phyloP scores from a whole-genome alignment of 2,888 invertebrate species.

The Hyalella azteca region DNA sequence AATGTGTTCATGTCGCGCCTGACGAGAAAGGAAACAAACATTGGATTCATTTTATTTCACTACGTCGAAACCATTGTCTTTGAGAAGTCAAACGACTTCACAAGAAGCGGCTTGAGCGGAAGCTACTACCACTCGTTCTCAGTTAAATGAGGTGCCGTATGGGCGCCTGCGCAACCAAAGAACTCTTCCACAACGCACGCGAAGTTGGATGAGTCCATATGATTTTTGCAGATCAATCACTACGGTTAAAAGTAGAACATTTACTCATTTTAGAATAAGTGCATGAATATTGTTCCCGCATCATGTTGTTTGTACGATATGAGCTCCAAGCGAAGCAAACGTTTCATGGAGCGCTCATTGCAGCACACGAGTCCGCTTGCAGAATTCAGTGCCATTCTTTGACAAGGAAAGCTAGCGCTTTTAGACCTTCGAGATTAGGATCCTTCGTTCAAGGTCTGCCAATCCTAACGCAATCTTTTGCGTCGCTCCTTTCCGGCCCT shows the following conservation, averaged over 20 bases:
- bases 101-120: background rate
- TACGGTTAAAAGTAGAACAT: background rate
- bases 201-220: background rate
- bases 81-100: background rate
- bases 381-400: no score
- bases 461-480: no score
- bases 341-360: no score
- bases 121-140: background rate
- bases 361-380: no score
- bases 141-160: background rate
- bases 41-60: slow-evolving; percentile 9
- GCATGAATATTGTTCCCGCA: no score
- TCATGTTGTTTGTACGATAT: no score
- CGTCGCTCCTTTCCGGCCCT: no score
- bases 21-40: slow-evolving; percentile 7
- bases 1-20: background rate
- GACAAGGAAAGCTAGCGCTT: no score
- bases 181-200: background rate
- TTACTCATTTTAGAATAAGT: no score
- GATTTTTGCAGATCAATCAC: background rate
- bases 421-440: no score
- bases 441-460: no score
- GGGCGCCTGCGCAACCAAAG: background rate
- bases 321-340: no score
- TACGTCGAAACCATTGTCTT: background rate